These are phyloP conservation scores for Bemisia tabaci DNA, from an alignment of 1,140 invertebrate genomes.

Conservation along the genomic window DNA sequence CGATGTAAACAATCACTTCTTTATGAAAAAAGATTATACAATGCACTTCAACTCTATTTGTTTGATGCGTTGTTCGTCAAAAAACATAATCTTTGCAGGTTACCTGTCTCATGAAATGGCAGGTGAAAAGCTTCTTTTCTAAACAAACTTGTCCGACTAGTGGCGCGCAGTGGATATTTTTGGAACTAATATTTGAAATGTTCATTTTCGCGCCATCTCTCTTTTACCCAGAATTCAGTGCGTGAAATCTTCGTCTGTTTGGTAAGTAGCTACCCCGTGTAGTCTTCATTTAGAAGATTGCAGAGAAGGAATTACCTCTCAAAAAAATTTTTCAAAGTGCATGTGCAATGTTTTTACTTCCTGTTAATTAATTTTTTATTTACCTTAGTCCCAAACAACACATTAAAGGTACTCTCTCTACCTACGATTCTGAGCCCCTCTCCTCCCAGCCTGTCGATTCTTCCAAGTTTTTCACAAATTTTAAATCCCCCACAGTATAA, in stretches of 20 bases:
- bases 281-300: constrained; percentile 21
- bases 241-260: constrained; percentile 22
- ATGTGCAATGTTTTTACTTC: constrained; percentile 5
- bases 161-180: not conserved
- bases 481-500: not conserved
- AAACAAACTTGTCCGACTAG: not conserved
- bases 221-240: constrained; percentile 21
- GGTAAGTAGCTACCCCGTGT: constrained; percentile 23
- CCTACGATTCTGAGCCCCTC: not conserved
- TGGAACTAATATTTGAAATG: not conserved
- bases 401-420: not conserved
- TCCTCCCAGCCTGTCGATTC: not conserved
- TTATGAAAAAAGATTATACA: too few species aligned
- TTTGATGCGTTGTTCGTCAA: too few species aligned
- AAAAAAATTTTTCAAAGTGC: constrained; percentile 10
- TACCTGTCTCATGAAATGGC: too few species aligned
- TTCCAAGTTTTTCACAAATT: not conserved
- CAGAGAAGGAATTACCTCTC: constrained; percentile 16
- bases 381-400: constrained; percentile 2
- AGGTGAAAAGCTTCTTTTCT: too few species aligned
- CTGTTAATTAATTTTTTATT: not conserved
- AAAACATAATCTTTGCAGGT: too few species aligned
- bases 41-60: too few species aligned
- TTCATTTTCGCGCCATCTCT: constrained; percentile 11
- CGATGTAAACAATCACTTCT: too few species aligned